Evolutionary conservation across 2,888 invertebrate species (phyloP), one percentile per base, ranked within the genome.

Genomic region (Euzetes globulus): DNA sequence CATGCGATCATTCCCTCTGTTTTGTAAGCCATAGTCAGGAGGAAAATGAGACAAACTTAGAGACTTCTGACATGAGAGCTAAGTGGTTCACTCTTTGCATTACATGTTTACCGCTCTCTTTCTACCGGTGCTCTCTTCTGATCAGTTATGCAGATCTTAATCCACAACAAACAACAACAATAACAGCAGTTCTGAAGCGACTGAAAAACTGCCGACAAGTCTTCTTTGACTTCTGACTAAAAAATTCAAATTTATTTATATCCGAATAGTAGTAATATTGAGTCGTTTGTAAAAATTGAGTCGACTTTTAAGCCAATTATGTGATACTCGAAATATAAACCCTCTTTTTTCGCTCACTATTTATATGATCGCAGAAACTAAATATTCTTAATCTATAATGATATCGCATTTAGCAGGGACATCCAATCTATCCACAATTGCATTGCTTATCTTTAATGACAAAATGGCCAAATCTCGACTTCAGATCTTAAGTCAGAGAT

Each of bases 231-330:
- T 41, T 41, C 19, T 19, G 25, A 52, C 6, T 52, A 7, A 22
- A 19, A 22, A 52, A 11, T 25, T 52, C n/a, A n/a, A n/a, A n/a
- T 50, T 50, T 50, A 50, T 50, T 50, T 50, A 50, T 50, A 50
- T n/a, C n/a, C 19, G n/a, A 50, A n/a, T 50, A 5, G 2, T 9
- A 58, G 58, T 58, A 25, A 58, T 58, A 15, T 25, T 50, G 19
- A 50, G 50, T 50, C 50, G 50, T 50, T 50, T 50, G n/a, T 50
- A 50, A 58, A 1, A 58, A 58, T 58, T 27, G 27, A 29, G 58
- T 58, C 17, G 58, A 58, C 58, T 58, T 58, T 58, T 58, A 58
- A 50, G 50, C 58, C 58, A 58, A 58, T 58, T 58, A 58, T 19
- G 58, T 58, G 25, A 58, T 58, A 27, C 58, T 3, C 9, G 19